A percentile compares a stretch with the other conserved stretches of the same genome.
These are phyloP conservation scores for Linurgus olivaceus DNA, from an alignment of 2,797 vertebrate species.

Conservation along the genomic window DNA sequence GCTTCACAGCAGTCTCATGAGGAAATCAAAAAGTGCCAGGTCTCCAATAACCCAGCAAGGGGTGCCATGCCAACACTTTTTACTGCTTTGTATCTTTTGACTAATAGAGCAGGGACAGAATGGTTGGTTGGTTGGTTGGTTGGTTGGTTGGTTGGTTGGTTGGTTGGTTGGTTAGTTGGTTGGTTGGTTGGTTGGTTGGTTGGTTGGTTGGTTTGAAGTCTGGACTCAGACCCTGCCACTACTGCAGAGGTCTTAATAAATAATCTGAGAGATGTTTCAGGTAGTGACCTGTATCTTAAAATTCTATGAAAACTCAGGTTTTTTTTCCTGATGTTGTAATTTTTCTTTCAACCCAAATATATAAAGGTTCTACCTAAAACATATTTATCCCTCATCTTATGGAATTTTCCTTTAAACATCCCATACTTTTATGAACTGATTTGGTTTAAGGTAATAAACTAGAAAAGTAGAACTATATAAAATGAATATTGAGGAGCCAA, in stretches of 20 bases:
- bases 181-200: too few species aligned
- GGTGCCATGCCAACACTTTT: background rate
- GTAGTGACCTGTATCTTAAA: background rate
- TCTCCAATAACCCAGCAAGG: background rate
- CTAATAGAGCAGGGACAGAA: background rate
- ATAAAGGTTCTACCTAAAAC: background rate
- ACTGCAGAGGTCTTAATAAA: background rate
- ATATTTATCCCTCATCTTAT: background rate
- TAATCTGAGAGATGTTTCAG: background rate
- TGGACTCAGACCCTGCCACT: background rate
- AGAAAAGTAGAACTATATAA: slow-evolving; percentile 24
- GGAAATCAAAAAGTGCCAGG: background rate
- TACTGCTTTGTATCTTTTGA: background rate
- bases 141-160: background rate
- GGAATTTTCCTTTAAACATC: background rate
- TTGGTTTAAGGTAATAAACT: slow-evolving; percentile 23
- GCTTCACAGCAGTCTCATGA: background rate
- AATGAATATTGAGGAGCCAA: background rate
- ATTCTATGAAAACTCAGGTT: background rate
- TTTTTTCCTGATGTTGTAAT: background rate
- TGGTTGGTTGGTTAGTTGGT: too few species aligned
- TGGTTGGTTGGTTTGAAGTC: background rate
- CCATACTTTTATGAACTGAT: background rate
- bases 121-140: background rate
- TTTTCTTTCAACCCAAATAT: background rate